Percentiles rank a stretch among this genome's conserved stretches.
These are phyloP conservation scores for Hemibagrus wyckioides DNA, from an alignment of 2,113 vertebrate genomes.

Conservation along the genomic window DNA sequence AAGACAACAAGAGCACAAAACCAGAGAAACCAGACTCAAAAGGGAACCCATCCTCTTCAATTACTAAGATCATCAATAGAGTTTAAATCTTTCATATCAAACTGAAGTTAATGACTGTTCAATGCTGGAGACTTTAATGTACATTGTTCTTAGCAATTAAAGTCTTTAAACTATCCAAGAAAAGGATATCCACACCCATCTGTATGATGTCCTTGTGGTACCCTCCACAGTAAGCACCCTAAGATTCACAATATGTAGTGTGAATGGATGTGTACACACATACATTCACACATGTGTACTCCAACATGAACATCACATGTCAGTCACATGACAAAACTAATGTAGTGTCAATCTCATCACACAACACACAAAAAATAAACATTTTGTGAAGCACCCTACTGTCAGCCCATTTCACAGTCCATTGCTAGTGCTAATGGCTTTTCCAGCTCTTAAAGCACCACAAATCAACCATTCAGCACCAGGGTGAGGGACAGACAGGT, in stretches of 20 bases:
- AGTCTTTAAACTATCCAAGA: background rate
- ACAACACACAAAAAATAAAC: background rate
- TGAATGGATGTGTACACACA: background rate
- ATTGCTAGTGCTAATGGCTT: background rate
- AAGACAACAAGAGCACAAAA: too few species aligned
- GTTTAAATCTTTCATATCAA: too few species aligned
- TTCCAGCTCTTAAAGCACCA: background rate
- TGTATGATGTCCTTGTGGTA: background rate
- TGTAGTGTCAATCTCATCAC: background rate
- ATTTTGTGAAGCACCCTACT: background rate
- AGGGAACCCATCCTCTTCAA: too few species aligned
- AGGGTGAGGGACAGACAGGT: background rate
- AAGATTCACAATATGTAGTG: background rate
- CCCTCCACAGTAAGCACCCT: background rate
- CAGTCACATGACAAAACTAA: background rate
- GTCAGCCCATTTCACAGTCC: conserved; percentile 1
- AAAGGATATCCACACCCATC: background rate
- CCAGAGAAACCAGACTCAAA: too few species aligned
- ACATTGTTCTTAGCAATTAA: too few species aligned
- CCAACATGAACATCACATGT: background rate
- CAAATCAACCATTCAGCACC: background rate
- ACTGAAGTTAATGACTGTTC: too few species aligned
- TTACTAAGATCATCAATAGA: too few species aligned
- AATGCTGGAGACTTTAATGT: too few species aligned
- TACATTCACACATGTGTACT: too few species aligned